A percentile compares a stretch with the other conserved stretches of the same genome.
phyloP scores from a whole-genome alignment of 2,113 vertebrate genomes.

The Camelus bactrianus region DNA sequence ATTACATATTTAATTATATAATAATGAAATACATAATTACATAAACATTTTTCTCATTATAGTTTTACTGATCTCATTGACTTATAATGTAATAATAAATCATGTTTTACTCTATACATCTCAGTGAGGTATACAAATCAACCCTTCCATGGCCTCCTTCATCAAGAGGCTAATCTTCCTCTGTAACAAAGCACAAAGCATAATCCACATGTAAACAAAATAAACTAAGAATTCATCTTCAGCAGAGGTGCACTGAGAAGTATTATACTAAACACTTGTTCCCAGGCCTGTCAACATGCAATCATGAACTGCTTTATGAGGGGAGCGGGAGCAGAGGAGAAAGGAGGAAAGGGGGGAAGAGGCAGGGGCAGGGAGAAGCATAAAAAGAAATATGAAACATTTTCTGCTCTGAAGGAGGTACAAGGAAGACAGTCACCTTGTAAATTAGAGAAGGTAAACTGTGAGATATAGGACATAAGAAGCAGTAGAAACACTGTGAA shows the following conservation, averaged over 20 bases:
- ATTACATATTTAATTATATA: background rate
- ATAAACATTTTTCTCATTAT: background rate
- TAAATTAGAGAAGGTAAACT: background rate
- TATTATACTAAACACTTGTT: background rate
- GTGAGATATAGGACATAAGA: background rate
- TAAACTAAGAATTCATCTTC: background rate
- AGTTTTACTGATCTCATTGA: background rate
- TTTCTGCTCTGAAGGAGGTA: constrained; percentile 19
- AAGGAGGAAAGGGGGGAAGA: background rate
- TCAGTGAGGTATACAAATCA: background rate
- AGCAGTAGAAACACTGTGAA: background rate
- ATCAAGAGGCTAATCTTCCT: background rate
- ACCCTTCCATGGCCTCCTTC: background rate
- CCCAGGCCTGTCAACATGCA: background rate
- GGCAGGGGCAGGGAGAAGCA: background rate
- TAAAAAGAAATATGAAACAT: background rate
- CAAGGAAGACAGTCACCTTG: background rate
- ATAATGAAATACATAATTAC: background rate
- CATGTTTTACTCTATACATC: background rate
- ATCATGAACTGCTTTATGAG: background rate
- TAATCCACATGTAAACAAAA: background rate
- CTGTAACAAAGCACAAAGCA: background rate
- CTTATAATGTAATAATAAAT: background rate
- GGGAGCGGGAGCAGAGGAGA: background rate
- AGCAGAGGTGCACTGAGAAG: background rate